These are phyloP conservation scores for Drosophila kokeensis DNA, from an alignment of 2,888 invertebrate genomes.

Conservation along the genomic window DNA sequence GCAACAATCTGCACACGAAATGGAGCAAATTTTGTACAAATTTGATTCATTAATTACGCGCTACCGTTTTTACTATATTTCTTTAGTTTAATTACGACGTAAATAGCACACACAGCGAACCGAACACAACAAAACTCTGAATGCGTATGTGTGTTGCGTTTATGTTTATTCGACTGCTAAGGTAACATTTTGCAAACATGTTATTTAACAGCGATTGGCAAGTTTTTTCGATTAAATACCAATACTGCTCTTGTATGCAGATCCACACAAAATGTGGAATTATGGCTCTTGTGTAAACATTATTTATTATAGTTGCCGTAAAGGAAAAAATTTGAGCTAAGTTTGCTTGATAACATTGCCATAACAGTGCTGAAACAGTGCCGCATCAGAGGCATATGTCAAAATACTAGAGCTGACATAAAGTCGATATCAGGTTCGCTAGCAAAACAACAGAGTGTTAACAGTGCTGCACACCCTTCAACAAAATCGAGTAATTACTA, in stretches of 20 bases:
- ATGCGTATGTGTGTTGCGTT: slow-evolving; percentile 33
- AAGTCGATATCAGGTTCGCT: slow-evolving; percentile 13
- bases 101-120: slow-evolving; percentile 49
- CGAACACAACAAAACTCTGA: slow-evolving; percentile 48
- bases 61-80: slow-evolving; percentile 25
- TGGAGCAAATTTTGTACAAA: slow-evolving; percentile 20
- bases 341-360: background rate
- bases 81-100: slow-evolving; percentile 61
- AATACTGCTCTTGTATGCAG: background rate
- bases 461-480: background rate
- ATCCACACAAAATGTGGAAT: background rate
- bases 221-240: background rate
- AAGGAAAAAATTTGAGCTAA: background rate
- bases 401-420: slow-evolving; percentile 12
- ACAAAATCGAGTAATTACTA: background rate
- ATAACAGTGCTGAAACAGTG: slow-evolving; percentile 1
- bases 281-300: background rate
- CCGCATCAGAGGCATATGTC: slow-evolving; percentile 6
- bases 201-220: slow-evolving; percentile 15
- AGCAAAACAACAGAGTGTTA: background rate
- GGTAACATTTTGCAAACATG: slow-evolving; percentile 26
- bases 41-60: slow-evolving; percentile 60
- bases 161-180: slow-evolving; percentile 18
- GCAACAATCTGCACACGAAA: slow-evolving; percentile 24
- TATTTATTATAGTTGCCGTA: background rate